phyloP scores from a whole-genome alignment of 2,797 vertebrate species.

The Heliangelus exortis region DNA sequence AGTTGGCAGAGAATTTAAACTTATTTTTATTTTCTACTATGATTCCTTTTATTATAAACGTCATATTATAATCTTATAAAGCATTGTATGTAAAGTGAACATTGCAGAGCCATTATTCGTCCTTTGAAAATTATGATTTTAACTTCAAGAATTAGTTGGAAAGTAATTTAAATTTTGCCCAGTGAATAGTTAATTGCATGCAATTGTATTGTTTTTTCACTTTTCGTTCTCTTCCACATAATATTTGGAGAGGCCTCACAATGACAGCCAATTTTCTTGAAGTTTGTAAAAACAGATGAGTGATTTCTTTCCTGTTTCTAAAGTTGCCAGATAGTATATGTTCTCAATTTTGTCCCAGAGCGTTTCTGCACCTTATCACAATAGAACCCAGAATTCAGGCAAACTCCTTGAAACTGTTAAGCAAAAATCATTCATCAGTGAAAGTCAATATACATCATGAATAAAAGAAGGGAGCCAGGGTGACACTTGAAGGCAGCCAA shows the following conservation, averaged over 20 bases:
- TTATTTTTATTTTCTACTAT: not conserved
- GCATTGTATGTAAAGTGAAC: not conserved
- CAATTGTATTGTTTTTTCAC: not conserved
- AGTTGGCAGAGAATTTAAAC: slow-evolving; percentile 30
- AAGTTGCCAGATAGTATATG: not conserved
- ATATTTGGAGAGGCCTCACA: not conserved
- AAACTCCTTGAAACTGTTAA: not conserved
- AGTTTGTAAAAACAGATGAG: not conserved
- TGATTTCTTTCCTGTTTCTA: not conserved
- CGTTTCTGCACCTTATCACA: not conserved
- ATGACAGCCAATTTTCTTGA: not conserved
- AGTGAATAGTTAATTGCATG: not conserved
- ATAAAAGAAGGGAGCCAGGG: not conserved
- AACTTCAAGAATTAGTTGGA: not conserved
- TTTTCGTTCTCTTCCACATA: not conserved
- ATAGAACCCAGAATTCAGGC: not conserved
- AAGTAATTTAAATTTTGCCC: not conserved
- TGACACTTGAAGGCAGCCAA: not conserved
- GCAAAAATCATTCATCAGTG: not conserved
- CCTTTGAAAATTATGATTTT: not conserved
- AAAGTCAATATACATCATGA: not conserved
- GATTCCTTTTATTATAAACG: slow-evolving; percentile 7
- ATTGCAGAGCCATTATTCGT: not conserved
- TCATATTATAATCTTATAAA: slow-evolving; percentile 11
- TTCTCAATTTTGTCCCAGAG: not conserved